Evolutionary conservation across 2,888 invertebrate species (phyloP), one percentile per base, ranked within the genome.

Genomic region (Heliconius ismenius): DNA sequence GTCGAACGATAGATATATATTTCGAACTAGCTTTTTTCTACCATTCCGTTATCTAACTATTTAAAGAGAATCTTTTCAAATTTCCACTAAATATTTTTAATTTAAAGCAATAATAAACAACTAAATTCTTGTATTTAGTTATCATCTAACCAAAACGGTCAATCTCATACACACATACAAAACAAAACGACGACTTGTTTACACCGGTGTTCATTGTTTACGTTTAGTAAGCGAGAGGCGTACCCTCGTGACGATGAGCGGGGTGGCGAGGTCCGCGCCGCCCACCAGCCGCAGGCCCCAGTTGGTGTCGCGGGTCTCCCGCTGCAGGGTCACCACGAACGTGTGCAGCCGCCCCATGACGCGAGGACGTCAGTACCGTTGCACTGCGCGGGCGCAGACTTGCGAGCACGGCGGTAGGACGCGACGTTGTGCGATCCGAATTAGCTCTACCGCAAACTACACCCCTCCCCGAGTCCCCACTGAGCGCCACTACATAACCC

Each of bases 241-340:
- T 96, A 98, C 98, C 96, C 97, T 96, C 82, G 98, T 98, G 89
- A 98, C 96, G 90, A 98, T 96, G 88, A 98, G 95, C 80, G 98
- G 98, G 74, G 97, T 96, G 87, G 97, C 96, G 86, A 98, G 95
- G 95, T 98, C 98, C 82, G 97, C 95, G 84, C 98, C 98, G 84
- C 98, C 98, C 82, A 97, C 97, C 83, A 98, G 95, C 84, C 98
- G 96, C 85, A 98, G 97, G 79, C 98, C 98, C 98, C 98, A 98
- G 86, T 96, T 96, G 85, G 96, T 96, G 83, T 95, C 95, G 83
- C 95, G 95, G 86, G 95, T 95, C 85, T 96, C 96, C 83, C 98
- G 96, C 85, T 95, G 95, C 85, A 98, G 95, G 82, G 95, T 95
- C 86, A 98, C 96, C 86, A 96, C 95, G 89, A 97, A 95, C 88